Percentiles rank a stretch among this genome's conserved stretches.
These are phyloP conservation scores for Eueremaeus valkanovi DNA, from an alignment of 2,888 invertebrate species.

Conservation along the genomic window DNA sequence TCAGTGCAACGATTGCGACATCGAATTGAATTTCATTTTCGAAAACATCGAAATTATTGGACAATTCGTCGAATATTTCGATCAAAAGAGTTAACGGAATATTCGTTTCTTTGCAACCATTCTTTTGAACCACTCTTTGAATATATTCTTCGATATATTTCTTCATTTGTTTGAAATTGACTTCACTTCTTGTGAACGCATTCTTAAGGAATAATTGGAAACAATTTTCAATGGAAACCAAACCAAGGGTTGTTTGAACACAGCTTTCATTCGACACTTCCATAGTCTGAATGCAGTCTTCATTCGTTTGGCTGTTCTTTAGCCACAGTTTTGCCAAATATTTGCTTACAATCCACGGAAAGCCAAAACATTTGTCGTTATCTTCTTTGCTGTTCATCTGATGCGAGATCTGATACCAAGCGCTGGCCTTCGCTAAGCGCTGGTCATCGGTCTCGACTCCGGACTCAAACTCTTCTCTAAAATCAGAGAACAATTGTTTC, in stretches of 20 bases:
- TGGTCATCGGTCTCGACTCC: constrained; percentile 8
- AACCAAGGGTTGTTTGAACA: too few species aligned
- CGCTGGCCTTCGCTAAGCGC: constrained; percentile 43
- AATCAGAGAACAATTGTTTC: constrained; percentile 40
- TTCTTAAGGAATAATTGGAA: background rate
- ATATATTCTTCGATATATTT: background rate
- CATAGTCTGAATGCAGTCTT: background rate
- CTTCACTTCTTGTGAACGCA: too few species aligned
- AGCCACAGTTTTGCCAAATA: constrained; percentile 27
- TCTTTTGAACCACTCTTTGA: background rate
- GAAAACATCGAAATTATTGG: background rate
- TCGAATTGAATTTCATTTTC: background rate
- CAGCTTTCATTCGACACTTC: background rate
- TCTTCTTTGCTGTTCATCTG: background rate
- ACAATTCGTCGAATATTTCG: background rate
- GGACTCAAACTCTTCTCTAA: constrained; percentile 35
- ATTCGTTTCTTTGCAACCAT: background rate
- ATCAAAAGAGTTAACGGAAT: background rate
- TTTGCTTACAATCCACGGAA: constrained; percentile 43
- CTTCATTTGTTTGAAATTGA: background rate
- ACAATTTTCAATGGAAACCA: background rate
- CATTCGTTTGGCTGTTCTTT: background rate
- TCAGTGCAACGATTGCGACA: background rate
- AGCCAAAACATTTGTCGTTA: constrained; percentile 37
- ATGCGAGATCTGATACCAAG: constrained; percentile 42